Conservation (phyloP, 1,140 invertebrate species). For the Heliconius himera region DNA sequence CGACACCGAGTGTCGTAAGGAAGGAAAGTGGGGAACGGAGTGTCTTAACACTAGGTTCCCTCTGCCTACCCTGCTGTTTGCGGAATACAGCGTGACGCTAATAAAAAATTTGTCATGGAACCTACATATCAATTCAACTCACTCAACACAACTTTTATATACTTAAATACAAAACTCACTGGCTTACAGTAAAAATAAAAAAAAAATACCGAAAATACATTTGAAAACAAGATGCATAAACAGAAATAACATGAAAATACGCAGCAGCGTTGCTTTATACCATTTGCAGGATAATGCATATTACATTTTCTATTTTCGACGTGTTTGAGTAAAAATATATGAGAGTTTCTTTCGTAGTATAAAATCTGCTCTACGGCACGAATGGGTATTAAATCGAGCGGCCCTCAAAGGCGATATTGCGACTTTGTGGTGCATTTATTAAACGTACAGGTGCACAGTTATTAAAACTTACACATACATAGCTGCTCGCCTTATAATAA, state of each 20-base stretch:
- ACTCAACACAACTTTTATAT: too few species aligned
- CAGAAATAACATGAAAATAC: background rate
- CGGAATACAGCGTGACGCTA: too few species aligned
- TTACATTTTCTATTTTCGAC: background rate
- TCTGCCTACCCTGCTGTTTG: too few species aligned
- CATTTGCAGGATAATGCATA: background rate
- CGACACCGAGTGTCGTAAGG: too few species aligned
- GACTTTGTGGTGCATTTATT: conserved; percentile 41
- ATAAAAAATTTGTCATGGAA: too few species aligned
- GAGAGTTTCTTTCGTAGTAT: conserved; percentile 6
- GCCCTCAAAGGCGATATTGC: conserved; percentile 42
- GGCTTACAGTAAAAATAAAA: background rate
- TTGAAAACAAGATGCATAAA: background rate
- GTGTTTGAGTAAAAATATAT: conserved; percentile 2
- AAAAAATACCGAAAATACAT: background rate
- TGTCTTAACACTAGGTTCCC: too few species aligned
- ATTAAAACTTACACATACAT: conserved; percentile 41
- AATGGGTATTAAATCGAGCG: conserved; percentile 43
- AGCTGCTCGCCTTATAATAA: conserved; percentile 28
- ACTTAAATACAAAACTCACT: too few species aligned
- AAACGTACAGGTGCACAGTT: conserved; percentile 41
- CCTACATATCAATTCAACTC: too few species aligned
- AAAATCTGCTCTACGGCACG: conserved; percentile 23
- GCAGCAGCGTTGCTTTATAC: background rate
- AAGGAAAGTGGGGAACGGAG: too few species aligned